phyloP scores from a whole-genome alignment of 1,140 invertebrate genomes.

The Drosophila funebris region DNA sequence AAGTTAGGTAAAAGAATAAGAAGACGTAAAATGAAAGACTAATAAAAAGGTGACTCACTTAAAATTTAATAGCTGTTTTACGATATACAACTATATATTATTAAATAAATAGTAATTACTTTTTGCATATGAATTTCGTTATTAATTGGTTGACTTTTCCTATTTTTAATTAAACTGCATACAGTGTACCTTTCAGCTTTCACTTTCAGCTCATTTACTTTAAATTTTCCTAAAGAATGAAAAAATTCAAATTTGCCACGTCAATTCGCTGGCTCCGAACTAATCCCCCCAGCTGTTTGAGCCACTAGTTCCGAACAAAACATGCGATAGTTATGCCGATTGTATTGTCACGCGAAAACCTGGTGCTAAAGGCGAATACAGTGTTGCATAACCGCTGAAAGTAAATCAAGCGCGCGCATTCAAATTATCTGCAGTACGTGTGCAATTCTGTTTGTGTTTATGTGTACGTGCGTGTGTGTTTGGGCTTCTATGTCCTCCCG shows the following conservation, averaged over 20 bases:
- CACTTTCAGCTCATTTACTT: not conserved
- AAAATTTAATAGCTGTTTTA: not conserved
- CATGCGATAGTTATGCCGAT: constrained; percentile 20
- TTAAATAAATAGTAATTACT: too few species aligned
- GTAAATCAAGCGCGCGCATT: not conserved
- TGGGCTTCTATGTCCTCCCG: constrained; percentile 29
- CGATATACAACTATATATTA: too few species aligned
- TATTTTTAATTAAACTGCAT: too few species aligned
- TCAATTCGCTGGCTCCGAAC: not conserved
- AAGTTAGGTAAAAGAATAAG: not conserved
- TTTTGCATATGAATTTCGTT: too few species aligned
- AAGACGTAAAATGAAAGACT: too few species aligned
- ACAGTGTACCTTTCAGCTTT: too few species aligned
- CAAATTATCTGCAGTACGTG: constrained; percentile 1
- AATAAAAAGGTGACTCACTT: not conserved
- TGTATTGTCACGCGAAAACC: not conserved
- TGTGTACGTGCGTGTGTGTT: constrained; percentile 5
- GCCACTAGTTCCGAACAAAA: not conserved
- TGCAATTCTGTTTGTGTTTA: not conserved
- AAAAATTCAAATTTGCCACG: not conserved
- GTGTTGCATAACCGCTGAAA: not conserved
- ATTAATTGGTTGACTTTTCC: too few species aligned
- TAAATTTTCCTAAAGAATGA: not conserved
- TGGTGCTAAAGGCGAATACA: not conserved
- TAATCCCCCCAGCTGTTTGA: not conserved